Conservation (phyloP, 2,888 invertebrate species). For the Schrankia costaestrigalis region DNA sequence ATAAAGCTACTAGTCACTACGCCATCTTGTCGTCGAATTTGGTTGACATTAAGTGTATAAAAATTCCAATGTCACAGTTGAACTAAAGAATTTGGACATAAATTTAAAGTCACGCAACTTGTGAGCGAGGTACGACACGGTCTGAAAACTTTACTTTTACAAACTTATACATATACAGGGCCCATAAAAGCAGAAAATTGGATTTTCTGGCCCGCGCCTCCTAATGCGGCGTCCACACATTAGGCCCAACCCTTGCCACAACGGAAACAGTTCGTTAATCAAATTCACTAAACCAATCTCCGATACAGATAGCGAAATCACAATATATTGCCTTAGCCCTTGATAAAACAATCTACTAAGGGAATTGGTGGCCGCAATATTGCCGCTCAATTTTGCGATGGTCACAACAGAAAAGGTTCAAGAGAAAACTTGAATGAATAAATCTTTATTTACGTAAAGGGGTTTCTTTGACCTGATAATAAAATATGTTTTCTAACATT, state of each 20-base stretch:
- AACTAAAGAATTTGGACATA: no score
- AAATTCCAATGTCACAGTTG: no score
- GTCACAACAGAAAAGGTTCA: slow-evolving; percentile 12
- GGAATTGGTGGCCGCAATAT: slow-evolving; percentile 28
- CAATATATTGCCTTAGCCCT: slow-evolving; percentile 54
- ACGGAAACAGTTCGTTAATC: slow-evolving; percentile 66
- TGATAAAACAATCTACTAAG: slow-evolving; percentile 52
- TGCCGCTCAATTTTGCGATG: slow-evolving; percentile 17
- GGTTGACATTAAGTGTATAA: no score
- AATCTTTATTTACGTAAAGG: slow-evolving; percentile 6
- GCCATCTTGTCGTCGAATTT: no score
- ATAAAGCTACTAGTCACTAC: no score
- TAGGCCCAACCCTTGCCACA: slow-evolving; percentile 64
- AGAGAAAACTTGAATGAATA: slow-evolving; percentile 10
- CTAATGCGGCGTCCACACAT: slow-evolving; percentile 55
- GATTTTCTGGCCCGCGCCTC: slow-evolving; percentile 71
- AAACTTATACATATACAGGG: slow-evolving; percentile 46
- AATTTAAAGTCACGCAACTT: no score
- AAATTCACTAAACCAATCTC: slow-evolving; percentile 71
- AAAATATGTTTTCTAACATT: no score
- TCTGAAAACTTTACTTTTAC: slow-evolving; percentile 59
- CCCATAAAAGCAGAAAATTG: slow-evolving; percentile 70
- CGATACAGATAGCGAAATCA: slow-evolving; percentile 62
- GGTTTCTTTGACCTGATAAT: slow-evolving; percentile 13
- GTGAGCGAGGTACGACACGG: slow-evolving; percentile 60